Conservation (phyloP, 2,888 invertebrate genomes). For the Tolmerus cingulatus region DNA sequence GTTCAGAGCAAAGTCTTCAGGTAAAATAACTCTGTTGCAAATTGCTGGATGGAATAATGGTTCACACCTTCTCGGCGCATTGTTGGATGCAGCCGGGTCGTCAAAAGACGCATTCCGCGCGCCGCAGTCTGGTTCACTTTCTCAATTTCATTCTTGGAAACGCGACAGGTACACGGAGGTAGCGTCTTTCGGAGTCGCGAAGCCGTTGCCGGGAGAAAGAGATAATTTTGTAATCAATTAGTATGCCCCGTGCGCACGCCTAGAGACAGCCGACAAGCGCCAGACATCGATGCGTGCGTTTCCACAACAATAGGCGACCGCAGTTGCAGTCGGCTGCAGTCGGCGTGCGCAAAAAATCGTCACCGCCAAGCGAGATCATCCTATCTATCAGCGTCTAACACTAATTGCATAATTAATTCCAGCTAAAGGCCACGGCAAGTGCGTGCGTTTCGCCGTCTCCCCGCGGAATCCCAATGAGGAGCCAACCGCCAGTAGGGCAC, state of each 20-base stretch:
- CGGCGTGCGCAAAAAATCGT: neutral
- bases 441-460: neutral
- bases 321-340: neutral
- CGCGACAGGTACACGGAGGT: neutral
- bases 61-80: neutral
- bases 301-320: constrained; percentile 33
- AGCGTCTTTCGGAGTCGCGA: neutral
- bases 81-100: neutral
- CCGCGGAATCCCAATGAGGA: constrained; percentile 15
- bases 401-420: constrained; percentile 48
- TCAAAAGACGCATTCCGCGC: neutral
- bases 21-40: neutral
- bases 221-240: constrained; percentile 34
- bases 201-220: neutral
- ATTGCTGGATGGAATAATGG: neutral
- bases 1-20: neutral
- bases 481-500: constrained; percentile 38
- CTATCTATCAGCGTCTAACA: constrained; percentile 45
- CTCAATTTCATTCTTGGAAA: neutral
- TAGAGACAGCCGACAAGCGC: constrained; percentile 18
- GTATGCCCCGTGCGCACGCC: constrained; percentile 21
- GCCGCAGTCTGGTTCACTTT: neutral
- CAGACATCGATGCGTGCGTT: constrained; percentile 14
- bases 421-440: constrained; percentile 31
- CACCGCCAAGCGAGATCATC: constrained; percentile 36